A percentile compares a stretch with the other conserved stretches of the same genome.
Evolutionary conservation across 2,888 invertebrate genomes (phyloP).

Genomic region (Brenthis ino): DNA sequence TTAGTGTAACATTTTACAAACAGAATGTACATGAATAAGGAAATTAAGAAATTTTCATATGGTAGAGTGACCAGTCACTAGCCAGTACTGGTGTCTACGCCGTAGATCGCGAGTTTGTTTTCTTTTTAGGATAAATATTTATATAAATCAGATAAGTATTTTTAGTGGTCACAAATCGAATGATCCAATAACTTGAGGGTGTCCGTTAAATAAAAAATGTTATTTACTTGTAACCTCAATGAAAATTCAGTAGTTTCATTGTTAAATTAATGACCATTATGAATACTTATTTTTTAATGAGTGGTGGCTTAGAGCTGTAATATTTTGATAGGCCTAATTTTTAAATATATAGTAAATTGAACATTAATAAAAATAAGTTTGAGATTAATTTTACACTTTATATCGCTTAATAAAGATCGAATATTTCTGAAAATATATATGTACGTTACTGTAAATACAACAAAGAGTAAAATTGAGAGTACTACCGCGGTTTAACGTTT

Average conservation of each 20-base stretch:
- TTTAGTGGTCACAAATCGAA: too few relatives aligned
- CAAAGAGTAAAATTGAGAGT: background rate
- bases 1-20: background rate
- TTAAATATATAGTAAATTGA: conserved; percentile 1
- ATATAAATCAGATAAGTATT: too few relatives aligned
- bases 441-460: background rate
- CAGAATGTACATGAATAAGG: too few relatives aligned
- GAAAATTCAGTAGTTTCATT: background rate
- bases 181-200: too few relatives aligned
- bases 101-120: too few relatives aligned
- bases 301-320: conserved; percentile 2
- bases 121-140: too few relatives aligned
- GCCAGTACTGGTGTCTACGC: too few relatives aligned
- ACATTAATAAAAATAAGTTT: conserved; percentile 1
- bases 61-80: too few relatives aligned
- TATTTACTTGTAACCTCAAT: background rate
- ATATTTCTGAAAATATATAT: background rate
- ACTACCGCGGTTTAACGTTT: background rate
- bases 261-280: background rate
- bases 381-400: background rate
- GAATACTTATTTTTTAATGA: background rate
- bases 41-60: too few relatives aligned
- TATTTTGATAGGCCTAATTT: conserved; percentile 15
- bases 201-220: too few relatives aligned
- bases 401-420: conserved; percentile 2